Base-by-base conservation (phyloP, 1,140 invertebrate species). In the Hylyphantes graminicola region DNA sequence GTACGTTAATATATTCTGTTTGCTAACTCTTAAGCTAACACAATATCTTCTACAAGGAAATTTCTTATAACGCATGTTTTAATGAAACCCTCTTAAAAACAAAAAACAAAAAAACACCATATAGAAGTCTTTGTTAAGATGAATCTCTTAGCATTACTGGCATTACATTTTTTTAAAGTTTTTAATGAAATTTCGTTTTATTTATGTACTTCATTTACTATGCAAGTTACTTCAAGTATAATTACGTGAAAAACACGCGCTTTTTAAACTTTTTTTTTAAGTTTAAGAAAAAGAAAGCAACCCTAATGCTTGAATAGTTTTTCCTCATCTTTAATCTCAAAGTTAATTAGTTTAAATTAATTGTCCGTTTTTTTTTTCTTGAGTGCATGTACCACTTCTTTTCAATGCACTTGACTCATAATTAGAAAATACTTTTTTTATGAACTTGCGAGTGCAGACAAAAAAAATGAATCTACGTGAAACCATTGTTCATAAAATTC, bases 291-390 rank as follows among this genome's bases (percentile, higher is more conserved):
- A 54, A 70, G 54, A 70, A 70, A 53, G 64, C 15, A 70, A 70
- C 54, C 51, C 68, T 53, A 70, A 70, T 70, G 68, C 68, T 21
- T 70, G 68, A 70, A 70, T 70, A 53, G 68, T 70, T 70, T 70
- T 70, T 51, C 68, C 7, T 19, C 68, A 54, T 54, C 68, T 17
- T 54, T 48, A 55, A 21, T 59, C 72, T 59, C 17, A 7, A 59
- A 59, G 72, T 74, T 74, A 74, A 74, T 74, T 74, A 74, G 72
- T 61, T 74, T 17, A 74, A 74, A 74, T 74, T 74, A 74, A 74
- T 74, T 74, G 72, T 59, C 17, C 35, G 72, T 48, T 74, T 74
- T 74, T 61, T 61, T 15, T 74, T 74, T 13, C 15, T 11, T 19
- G 51, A 70, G 17, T 48, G 4, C 48, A 17, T 51, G 68, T 35